Conservation (phyloP, 92 coral and sea anemone species). For the Actinostola sp. region DNA sequence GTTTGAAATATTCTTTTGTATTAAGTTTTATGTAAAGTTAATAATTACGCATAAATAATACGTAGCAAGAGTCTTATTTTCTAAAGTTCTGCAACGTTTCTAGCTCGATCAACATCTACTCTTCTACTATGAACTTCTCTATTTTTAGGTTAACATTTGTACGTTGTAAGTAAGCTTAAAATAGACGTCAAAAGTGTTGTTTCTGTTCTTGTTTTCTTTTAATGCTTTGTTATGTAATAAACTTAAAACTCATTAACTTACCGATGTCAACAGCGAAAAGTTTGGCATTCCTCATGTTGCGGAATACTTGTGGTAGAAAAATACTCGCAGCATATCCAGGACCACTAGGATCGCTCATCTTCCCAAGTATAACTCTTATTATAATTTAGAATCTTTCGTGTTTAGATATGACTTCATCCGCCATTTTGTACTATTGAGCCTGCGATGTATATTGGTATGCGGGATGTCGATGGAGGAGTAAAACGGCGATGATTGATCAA, state of each 20-base stretch:
- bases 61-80: too few relatives aligned
- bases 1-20: not conserved
- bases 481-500: too few relatives aligned
- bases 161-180: not conserved
- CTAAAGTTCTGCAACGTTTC: too few relatives aligned
- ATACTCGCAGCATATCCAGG: constrained; percentile 79
- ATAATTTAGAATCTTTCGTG: not conserved
- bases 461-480: not conserved
- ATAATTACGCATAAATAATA: not conserved
- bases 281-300: constrained; percentile 90
- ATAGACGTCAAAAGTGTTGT: not conserved
- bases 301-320: constrained; percentile 86
- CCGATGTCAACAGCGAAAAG: constrained; percentile 96
- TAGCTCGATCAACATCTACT: too few relatives aligned
- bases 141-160: not conserved
- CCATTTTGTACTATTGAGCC: constrained; percentile 72
- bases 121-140: too few relatives aligned
- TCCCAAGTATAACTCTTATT: not conserved
- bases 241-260: constrained; percentile 29
- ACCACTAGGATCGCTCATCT: constrained; percentile 45
- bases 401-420: constrained; percentile 40
- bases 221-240: not conserved
- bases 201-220: not conserved
- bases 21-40: not conserved
- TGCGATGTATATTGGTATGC: constrained; percentile 30